Evolutionary conservation across 30 jellyfish, hydroid and myxozoan species (phyloP).

Genomic region (Chironex yamaguchii): DNA sequence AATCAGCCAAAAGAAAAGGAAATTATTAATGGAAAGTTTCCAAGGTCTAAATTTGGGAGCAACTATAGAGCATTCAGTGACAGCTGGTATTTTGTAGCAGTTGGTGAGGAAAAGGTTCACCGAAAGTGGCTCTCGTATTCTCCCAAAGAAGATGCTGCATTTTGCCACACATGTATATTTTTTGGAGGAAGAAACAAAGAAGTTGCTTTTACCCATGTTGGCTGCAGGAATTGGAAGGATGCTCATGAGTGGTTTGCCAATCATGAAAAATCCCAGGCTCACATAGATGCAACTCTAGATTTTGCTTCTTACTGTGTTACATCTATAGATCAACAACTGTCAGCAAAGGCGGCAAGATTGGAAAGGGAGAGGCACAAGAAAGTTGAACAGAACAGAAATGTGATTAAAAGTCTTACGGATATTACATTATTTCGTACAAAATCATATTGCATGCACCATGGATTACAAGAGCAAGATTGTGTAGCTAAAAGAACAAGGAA

Average conservation of each 20-base stretch:
- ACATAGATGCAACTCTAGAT: constrained; percentile 46
- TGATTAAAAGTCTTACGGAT: constrained; percentile 12
- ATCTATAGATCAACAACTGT: constrained; percentile 11
- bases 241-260: constrained; percentile 39
- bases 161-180: constrained; percentile 33
- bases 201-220: constrained; percentile 31
- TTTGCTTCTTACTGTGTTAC: constrained; percentile 3
- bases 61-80: constrained; percentile 20
- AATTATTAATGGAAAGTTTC: constrained; percentile 16
- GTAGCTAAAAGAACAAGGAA: too few species aligned
- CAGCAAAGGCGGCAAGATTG: constrained; percentile 4
- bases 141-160: constrained; percentile 45
- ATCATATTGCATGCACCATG: too few species aligned
- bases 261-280: constrained; percentile 46
- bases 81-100: constrained; percentile 11
- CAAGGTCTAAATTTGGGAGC: constrained; percentile 35
- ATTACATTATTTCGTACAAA: background rate
- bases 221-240: constrained; percentile 56
- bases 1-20: constrained; percentile 3
- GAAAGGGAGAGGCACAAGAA: constrained; percentile 32
- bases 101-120: constrained; percentile 28
- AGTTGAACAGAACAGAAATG: constrained; percentile 22
- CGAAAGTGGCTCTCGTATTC: constrained; percentile 41
- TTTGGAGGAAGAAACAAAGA: constrained; percentile 48
- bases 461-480: too few species aligned